phyloP scores from a whole-genome alignment of 1,140 invertebrate species.

The Stegodyphus mimosarum region DNA sequence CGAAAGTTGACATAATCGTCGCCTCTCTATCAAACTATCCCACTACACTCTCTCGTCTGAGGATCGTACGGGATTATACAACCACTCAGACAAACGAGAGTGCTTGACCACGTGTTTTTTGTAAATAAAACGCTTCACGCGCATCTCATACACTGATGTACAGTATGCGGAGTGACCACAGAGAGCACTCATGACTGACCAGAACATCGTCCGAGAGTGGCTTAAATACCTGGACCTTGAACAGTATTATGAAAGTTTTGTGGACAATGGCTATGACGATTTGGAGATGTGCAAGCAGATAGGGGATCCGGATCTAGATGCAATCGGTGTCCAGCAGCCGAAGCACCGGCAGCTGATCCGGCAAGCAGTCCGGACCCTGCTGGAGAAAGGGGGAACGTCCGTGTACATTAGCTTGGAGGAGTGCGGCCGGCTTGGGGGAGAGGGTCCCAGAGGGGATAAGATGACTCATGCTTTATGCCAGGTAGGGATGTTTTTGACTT shows the following conservation, averaged over 20 bases:
- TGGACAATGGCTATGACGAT: slow-evolving; percentile 97
- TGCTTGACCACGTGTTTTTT: too few species aligned
- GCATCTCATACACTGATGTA: too few species aligned
- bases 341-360: slow-evolving; percentile 82
- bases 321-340: slow-evolving; percentile 89
- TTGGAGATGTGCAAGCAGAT: slow-evolving; percentile 96
- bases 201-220: slow-evolving; percentile 95
- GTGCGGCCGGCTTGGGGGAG: background rate
- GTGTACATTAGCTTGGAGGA: slow-evolving; percentile 92
- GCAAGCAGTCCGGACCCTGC: slow-evolving; percentile 84
- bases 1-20: too few species aligned
- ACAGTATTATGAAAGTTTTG: slow-evolving; percentile 91
- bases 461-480: too few species aligned
- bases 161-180: too few species aligned
- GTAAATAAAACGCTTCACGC: too few species aligned
- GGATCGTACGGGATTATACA: too few species aligned
- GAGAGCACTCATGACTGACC: slow-evolving; percentile 38
- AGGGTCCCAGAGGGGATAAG: background rate
- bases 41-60: too few species aligned
- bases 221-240: slow-evolving; percentile 87
- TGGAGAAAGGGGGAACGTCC: slow-evolving; percentile 91
- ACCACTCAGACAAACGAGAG: too few species aligned
- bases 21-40: too few species aligned
- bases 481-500: too few species aligned
- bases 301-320: slow-evolving; percentile 92